A percentile compares a stretch with the other conserved stretches of the same genome.
Evolutionary conservation across 2,888 invertebrate genomes (phyloP).

Genomic region (Oxycera nigricornis): DNA sequence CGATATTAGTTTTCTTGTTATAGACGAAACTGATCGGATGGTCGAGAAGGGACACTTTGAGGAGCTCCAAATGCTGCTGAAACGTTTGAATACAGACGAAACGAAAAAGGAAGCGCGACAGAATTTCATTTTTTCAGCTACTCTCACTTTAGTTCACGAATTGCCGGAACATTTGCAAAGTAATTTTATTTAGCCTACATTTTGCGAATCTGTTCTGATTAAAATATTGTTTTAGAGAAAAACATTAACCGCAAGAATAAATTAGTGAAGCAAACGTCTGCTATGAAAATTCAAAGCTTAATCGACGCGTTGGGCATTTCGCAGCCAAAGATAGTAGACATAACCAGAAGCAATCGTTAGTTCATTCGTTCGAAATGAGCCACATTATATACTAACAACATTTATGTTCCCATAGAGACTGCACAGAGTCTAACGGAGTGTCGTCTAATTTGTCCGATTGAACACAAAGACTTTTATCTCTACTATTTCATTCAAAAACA

Average conservation of each 20-base stretch:
- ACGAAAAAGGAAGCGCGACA: constrained; percentile 71
- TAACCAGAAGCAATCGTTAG: constrained; percentile 77
- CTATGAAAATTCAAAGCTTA: constrained; percentile 78
- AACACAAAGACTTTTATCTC: constrained; percentile 89
- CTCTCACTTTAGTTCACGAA: constrained; percentile 89
- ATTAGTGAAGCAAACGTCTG: constrained; percentile 71
- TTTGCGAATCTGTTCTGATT: background rate
- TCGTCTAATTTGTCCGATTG: constrained; percentile 76
- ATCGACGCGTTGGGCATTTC: constrained; percentile 84
- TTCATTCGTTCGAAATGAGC: constrained; percentile 22
- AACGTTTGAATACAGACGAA: constrained; percentile 77
- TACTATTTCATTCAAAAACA: constrained; percentile 88
- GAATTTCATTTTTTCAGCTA: constrained; percentile 97
- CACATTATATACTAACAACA: background rate
- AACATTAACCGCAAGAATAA: constrained; percentile 58
- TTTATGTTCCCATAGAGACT: constrained; percentile 67
- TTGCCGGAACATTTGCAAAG: constrained; percentile 76
- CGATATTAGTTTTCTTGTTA: constrained; percentile 84
- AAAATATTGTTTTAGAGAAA: constrained; percentile 51
- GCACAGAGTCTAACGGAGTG: constrained; percentile 86
- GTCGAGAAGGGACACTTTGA: constrained; percentile 95
- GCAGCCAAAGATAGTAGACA: constrained; percentile 91
- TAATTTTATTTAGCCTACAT: constrained; percentile 52
- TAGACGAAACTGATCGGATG: constrained; percentile 99
- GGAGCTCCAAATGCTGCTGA: constrained; percentile 83